phyloP scores from a whole-genome alignment of 1,140 invertebrate genomes.

The Heliconius eleuchia region DNA sequence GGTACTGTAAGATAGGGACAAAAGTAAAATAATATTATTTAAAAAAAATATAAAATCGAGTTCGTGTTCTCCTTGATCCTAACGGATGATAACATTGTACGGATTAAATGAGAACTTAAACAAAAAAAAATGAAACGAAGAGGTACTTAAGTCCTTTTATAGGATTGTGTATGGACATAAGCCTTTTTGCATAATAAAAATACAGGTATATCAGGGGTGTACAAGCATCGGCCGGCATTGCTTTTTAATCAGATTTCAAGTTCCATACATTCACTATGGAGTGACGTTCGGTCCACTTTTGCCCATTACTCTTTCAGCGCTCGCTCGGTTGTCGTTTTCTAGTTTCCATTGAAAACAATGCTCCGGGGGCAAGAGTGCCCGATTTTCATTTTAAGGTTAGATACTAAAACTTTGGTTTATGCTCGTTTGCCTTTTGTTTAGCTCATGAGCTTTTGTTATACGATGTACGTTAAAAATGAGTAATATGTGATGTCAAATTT shows the following conservation, averaged over 20 bases:
- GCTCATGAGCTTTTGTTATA: neutral
- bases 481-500: too few relatives aligned
- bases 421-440: neutral
- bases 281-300: constrained; percentile 38
- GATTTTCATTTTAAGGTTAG: neutral
- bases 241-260: constrained; percentile 42
- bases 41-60: neutral
- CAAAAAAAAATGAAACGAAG: constrained; percentile 17
- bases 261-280: constrained; percentile 39
- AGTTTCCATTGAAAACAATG: constrained; percentile 14
- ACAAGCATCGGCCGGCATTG: constrained; percentile 29
- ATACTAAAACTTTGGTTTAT: neutral
- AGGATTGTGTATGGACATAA: constrained; percentile 24
- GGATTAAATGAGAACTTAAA: constrained; percentile 6
- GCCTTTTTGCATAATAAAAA: constrained; percentile 32
- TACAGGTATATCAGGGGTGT: constrained; percentile 13
- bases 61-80: neutral
- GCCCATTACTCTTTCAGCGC: constrained; percentile 37
- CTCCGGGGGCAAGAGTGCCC: neutral
- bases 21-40: constrained; percentile 7
- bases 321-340: constrained; percentile 18
- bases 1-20: neutral
- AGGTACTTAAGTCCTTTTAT: constrained; percentile 19
- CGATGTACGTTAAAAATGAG: too few relatives aligned
- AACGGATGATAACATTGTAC: neutral